Evolutionary conservation across 2,888 invertebrate species (phyloP), one percentile per base, ranked within the genome.

Genomic region (Galeruca laticollis): DNA sequence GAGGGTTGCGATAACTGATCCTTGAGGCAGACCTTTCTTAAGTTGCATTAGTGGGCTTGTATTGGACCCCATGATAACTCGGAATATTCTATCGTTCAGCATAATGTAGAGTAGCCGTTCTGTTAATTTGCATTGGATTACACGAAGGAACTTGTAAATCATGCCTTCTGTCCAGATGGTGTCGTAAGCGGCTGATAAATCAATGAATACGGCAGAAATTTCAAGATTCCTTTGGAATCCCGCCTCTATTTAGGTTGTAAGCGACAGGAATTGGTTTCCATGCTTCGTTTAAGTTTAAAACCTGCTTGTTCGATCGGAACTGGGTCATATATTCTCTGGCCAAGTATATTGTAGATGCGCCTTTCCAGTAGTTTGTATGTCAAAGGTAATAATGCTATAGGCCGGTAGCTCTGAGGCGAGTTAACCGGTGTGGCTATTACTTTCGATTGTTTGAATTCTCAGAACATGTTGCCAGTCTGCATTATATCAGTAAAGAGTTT

Each of bases 341-440:
- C 37, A 11, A 37, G 6, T 37, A 6, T 37, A 11, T 37, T 31
- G 40, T 69, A n/a, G n/a, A n/a, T n/a, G n/a, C n/a, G n/a, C n/a
- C n/a, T n/a, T n/a, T n/a, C n/a, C n/a, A n/a, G n/a, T n/a, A n/a
- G n/a, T n/a, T n/a, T n/a, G n/a, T n/a, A n/a, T n/a, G n/a, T n/a
- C n/a, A n/a, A n/a, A n/a, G n/a, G n/a, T n/a, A n/a, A n/a, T n/a
- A n/a, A n/a, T n/a, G n/a, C n/a, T n/a, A n/a, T n/a, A n/a, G 21
- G 59, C 69, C n/a, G 67, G 35, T 9, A 61, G 68, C 68, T 77
- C 49, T 21, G 66, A 65, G 15, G 63, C 69, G 2, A 62, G 70
- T 60, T 70, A n/a, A n/a, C 62, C 20, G 56, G 47, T 6, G 70
- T 54, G 51, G 68, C 64, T 31, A 71, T 63, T 26, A 68, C 35